These are phyloP conservation scores for Passer domesticus DNA, from an alignment of 2,113 vertebrate genomes.

Conservation along the genomic window DNA sequence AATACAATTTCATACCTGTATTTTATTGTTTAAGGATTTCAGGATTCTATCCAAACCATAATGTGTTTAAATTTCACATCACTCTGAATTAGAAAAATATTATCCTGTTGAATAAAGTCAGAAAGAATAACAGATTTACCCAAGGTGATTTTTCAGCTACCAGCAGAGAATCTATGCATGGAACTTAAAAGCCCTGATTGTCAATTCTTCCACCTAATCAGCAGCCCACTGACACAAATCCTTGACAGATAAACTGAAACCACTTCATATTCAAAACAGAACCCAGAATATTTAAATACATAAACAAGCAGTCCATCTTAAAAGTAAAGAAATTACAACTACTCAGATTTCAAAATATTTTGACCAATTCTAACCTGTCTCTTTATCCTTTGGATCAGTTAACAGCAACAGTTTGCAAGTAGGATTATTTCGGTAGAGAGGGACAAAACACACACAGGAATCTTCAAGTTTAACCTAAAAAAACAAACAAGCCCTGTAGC, in stretches of 20 bases:
- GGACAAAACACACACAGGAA: conserved; percentile 59
- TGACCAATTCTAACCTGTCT: conserved; percentile 71
- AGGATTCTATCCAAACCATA: neutral
- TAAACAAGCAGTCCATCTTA: neutral
- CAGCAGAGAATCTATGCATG: neutral
- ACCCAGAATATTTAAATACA: neutral
- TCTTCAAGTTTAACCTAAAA: conserved; percentile 74
- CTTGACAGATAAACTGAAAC: neutral
- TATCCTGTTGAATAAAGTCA: neutral
- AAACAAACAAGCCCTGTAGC: conserved; percentile 42
- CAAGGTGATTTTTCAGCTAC: neutral
- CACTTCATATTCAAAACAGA: neutral
- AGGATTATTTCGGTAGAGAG: conserved; percentile 66
- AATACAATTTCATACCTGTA: neutral
- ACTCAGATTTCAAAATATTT: neutral
- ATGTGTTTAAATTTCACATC: neutral
- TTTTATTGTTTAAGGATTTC: neutral
- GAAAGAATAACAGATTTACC: neutral
- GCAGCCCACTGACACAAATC: neutral
- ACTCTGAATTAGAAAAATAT: neutral
- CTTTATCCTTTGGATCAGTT: conserved; percentile 71
- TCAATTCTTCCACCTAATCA: neutral
- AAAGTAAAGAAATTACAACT: neutral
- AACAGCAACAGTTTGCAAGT: conserved; percentile 71
- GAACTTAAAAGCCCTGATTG: neutral